Base-by-base conservation (phyloP, 2,113 vertebrate genomes). In the Chroicocephalus ridibundus region DNA sequence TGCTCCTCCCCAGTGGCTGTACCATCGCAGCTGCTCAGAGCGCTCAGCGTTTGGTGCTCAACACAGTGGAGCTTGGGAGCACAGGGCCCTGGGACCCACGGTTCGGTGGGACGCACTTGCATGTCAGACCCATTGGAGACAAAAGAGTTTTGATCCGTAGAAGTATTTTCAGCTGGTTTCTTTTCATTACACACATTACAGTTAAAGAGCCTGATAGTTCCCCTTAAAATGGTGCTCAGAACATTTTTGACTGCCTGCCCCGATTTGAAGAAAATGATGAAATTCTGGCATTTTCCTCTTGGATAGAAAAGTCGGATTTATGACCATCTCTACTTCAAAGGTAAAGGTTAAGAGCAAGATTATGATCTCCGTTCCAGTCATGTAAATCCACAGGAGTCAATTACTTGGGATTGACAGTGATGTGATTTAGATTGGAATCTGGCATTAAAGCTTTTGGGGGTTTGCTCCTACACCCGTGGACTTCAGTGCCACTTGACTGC, bases 301-400 rank as follows among this genome's bases (percentile, higher is more conserved):
- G 40, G 62, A 66, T 82, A 95, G 38, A 82, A 88, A 93, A 95
- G 76, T 77, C 9, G 1, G 76, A 86, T 87, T 96, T 94, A 75
- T 93, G 82, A 52, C 84, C 84, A 86, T 87, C 82, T 93, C 74
- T 74, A 36, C 91, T 96, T 95, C 81, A 96, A 91, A 96, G 78
- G 55, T 88, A 34, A 77, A 95, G 69, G 86, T 94, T 95, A 91
- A 94, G 84, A 91, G 64, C 24, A 91, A 90, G 95, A 94, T 96
- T 90, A 87, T 66, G 66, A 94, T 97, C 93, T 93, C 51, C 55
- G 82, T 90, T 93, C 80, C 60, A 81, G 64, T 96, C 88, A 61
- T 93, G 55, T 88, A 94, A 97, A 94, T 96, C 88, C 83, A 91
- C 47, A 64, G 65, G 64, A 92, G 72, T 93, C 90, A 91, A 78